A percentile compares a stretch with the other conserved stretches of the same genome.
Conservation (phyloP, 2,113 vertebrate genomes). For the Hippocampus guttulatus region DNA sequence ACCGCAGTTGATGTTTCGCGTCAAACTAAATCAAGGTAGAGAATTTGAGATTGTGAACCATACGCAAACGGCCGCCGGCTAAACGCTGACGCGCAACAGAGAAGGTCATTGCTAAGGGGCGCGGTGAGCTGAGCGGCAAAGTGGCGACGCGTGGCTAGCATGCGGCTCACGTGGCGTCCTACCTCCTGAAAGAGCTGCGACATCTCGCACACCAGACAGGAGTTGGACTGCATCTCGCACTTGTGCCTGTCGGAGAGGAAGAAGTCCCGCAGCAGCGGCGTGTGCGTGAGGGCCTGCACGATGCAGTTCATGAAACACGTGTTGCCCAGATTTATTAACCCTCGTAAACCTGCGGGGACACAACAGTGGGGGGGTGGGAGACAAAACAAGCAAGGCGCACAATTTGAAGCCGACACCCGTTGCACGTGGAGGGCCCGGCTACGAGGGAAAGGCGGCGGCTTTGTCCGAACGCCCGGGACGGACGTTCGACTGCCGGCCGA, state of each 20-base stretch:
- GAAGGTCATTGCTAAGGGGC: too few species aligned
- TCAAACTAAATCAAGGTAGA: too few species aligned
- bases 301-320: conserved; percentile 99
- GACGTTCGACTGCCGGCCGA: conserved; percentile 28
- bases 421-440: background rate
- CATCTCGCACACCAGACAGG: conserved; percentile 98
- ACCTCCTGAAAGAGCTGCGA: conserved; percentile 98
- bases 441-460: background rate
- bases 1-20: too few species aligned
- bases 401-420: background rate
- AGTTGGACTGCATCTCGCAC: conserved; percentile 98
- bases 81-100: too few species aligned
- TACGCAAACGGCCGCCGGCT: too few species aligned
- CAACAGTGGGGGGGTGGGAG: background rate
- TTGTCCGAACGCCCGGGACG: conserved; percentile 9
- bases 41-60: too few species aligned
- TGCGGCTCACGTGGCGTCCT: conserved; percentile 29
- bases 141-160: too few species aligned
- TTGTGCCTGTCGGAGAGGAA: conserved; percentile 97
- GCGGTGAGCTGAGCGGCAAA: too few species aligned
- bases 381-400: background rate
- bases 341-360: conserved; percentile 82
- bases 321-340: conserved; percentile 96
- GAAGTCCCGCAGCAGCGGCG: conserved; percentile 93
- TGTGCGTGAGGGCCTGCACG: conserved; percentile 96